Conservation (phyloP, 2,113 vertebrate genomes). For the Peromyscus maniculatus region DNA sequence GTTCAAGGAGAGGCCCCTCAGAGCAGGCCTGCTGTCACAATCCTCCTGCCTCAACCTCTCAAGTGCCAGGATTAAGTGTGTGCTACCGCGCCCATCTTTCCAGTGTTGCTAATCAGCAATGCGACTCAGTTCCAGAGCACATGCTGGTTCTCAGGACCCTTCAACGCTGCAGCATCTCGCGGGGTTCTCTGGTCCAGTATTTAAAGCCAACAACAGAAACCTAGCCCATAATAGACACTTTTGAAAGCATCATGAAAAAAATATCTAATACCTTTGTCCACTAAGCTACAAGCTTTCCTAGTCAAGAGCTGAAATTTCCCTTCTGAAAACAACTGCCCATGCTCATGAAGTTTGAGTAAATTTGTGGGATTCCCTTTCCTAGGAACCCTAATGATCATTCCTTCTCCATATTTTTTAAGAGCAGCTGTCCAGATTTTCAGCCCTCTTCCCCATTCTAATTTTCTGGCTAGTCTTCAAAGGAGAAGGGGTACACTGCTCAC, state of each 20-base stretch:
- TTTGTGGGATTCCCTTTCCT: not conserved
- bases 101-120: not conserved
- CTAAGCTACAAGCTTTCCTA: not conserved
- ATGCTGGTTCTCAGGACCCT: not conserved
- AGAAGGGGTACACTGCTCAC: not conserved
- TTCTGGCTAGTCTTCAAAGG: not conserved
- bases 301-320: not conserved
- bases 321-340: conserved; percentile 24
- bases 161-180: not conserved
- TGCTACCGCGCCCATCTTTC: not conserved
- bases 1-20: not conserved
- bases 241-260: conserved; percentile 36
- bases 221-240: not conserved
- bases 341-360: not conserved
- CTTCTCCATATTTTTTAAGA: not conserved
- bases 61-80: not conserved
- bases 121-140: not conserved
- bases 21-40: not conserved
- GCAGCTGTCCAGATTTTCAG: not conserved
- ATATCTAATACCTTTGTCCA: not conserved
- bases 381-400: not conserved
- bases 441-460: not conserved
- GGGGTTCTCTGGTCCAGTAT: not conserved
- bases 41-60: not conserved
- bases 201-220: not conserved